A percentile compares a stretch with the other conserved stretches of the same genome.
These are phyloP conservation scores for Odontamblyopus lacepedii DNA, from an alignment of 2,797 vertebrate species.

Conservation along the genomic window DNA sequence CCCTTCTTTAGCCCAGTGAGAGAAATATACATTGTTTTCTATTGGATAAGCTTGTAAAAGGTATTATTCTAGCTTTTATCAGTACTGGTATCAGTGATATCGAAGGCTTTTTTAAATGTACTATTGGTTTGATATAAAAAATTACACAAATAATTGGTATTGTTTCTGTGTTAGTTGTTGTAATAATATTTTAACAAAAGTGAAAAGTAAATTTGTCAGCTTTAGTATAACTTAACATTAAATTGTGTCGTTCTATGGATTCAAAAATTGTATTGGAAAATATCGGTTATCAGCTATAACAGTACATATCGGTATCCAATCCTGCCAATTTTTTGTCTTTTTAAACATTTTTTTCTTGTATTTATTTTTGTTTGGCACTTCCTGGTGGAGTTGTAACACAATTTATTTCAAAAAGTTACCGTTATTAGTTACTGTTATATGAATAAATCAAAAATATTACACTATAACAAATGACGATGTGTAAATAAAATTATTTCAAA, in stretches of 20 bases:
- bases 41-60: not conserved
- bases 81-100: too few relatives aligned
- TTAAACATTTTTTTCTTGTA: constrained; percentile 25
- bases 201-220: too few relatives aligned
- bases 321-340: not conserved
- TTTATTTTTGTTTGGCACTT: constrained; percentile 49
- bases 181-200: too few relatives aligned
- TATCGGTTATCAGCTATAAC: too few relatives aligned
- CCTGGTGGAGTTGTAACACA: constrained; percentile 4
- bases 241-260: too few relatives aligned
- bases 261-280: too few relatives aligned
- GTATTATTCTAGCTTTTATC: not conserved
- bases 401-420: constrained; percentile 6
- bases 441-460: not conserved
- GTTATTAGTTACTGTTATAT: not conserved
- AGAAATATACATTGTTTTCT: not conserved
- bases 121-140: too few relatives aligned
- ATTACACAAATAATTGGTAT: too few relatives aligned
- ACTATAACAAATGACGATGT: constrained; percentile 10
- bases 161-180: too few relatives aligned
- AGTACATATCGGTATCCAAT: too few relatives aligned
- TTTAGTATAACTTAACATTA: too few relatives aligned
- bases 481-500: constrained; percentile 46
- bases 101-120: too few relatives aligned
- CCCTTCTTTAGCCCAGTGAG: constrained; percentile 57